A percentile compares a stretch with the other conserved stretches of the same genome.
phyloP scores from a whole-genome alignment of 1,140 invertebrate genomes.

The Batillaria attramentaria region DNA sequence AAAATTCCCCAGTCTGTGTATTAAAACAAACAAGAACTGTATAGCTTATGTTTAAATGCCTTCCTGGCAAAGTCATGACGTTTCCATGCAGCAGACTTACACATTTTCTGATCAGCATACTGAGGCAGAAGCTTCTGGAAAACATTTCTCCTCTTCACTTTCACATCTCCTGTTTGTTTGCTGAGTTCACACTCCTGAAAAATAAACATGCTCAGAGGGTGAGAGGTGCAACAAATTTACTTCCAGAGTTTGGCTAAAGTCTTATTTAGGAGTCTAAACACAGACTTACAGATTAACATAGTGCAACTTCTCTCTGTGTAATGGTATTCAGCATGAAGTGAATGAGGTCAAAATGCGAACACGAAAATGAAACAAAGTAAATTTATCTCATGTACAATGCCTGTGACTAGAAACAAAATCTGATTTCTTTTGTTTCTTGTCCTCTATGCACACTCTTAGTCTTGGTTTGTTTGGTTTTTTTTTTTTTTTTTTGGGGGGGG shows the following conservation, averaged over 20 bases:
- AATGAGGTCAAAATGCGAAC: not conserved
- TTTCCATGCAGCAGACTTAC: constrained; percentile 18
- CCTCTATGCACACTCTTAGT: no score
- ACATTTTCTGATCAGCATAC: constrained; percentile 27
- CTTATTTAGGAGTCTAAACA: not conserved
- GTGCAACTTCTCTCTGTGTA: not conserved
- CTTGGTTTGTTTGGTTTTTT: no score
- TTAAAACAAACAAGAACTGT: no score
- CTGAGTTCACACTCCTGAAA: constrained; percentile 36
- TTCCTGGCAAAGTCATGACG: not conserved
- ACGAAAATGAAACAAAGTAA: no score
- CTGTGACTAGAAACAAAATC: no score
- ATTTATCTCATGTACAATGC: no score
- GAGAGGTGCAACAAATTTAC: not conserved
- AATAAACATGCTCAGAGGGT: no score
- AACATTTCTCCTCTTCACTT: constrained; percentile 24
- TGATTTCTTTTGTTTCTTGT: no score
- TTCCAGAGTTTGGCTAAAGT: not conserved
- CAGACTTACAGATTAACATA: not conserved
- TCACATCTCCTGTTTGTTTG: constrained; percentile 30
- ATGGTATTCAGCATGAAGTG: not conserved
- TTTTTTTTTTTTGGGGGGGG: no score
- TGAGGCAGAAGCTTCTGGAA: constrained; percentile 30
- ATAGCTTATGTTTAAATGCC: not conserved
- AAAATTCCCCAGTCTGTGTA: no score